Evolutionary conservation across 2,888 invertebrate species (phyloP).

Genomic region (Pseudococcus jackbeardsleyi): DNA sequence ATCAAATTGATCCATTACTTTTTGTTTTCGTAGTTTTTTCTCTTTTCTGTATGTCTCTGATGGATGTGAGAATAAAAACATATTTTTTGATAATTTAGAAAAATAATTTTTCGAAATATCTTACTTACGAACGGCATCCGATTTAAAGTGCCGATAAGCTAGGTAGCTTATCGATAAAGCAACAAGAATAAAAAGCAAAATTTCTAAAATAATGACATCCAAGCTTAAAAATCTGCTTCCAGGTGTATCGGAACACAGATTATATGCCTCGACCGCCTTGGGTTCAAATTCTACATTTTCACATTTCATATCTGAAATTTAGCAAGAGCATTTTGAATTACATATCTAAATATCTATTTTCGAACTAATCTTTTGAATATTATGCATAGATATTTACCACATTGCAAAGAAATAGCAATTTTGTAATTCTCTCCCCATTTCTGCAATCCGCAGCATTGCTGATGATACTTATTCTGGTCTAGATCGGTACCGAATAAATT

Average conservation of each 20-base stretch:
- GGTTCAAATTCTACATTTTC: too few species aligned
- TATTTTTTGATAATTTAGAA: too few species aligned
- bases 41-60: too few species aligned
- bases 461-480: not conserved
- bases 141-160: not conserved
- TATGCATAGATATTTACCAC: not conserved
- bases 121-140: not conserved
- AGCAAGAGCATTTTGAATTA: not conserved
- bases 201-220: not conserved
- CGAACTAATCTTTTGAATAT: too few species aligned
- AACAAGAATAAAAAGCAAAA: not conserved
- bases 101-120: too few species aligned
- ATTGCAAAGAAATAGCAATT: not conserved
- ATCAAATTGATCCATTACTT: too few species aligned
- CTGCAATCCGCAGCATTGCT: not conserved
- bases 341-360: not conserved
- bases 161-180: not conserved
- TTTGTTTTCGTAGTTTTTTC: too few species aligned
- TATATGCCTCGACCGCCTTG: not conserved
- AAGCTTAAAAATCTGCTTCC: not conserved
- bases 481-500: not conserved
- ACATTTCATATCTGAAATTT: too few species aligned
- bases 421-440: not conserved
- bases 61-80: too few species aligned
- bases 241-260: not conserved